Conservation (phyloP, 2,797 vertebrate genomes). For the Alectoris magna region DNA sequence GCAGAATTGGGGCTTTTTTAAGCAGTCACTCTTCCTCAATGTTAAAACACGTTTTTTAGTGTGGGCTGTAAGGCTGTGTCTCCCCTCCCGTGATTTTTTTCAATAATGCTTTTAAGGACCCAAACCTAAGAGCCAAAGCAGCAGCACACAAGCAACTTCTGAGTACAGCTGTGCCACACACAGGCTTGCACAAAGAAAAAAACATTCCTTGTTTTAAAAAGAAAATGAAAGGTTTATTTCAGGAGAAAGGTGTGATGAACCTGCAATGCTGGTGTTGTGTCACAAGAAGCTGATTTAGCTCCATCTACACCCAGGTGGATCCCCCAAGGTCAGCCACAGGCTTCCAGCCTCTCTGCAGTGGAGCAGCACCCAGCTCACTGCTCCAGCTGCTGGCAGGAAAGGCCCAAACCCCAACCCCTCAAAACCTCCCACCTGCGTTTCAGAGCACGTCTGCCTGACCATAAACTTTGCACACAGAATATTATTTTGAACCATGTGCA, state of each 20-base stretch:
- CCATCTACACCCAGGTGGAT: not conserved
- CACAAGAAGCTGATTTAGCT: not conserved
- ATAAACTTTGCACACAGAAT: not conserved
- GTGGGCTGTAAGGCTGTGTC: not conserved
- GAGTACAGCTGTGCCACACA: not conserved
- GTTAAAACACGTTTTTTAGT: not conserved
- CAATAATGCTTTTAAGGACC: not conserved
- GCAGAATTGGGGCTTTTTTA: constrained; percentile 1
- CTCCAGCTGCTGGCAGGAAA: not conserved
- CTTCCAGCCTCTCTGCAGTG: not conserved
- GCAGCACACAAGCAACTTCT: not conserved
- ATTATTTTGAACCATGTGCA: not conserved
- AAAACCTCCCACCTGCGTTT: not conserved
- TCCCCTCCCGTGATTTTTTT: not conserved
- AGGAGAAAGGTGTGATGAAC: not conserved
- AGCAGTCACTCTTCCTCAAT: constrained; percentile 22
- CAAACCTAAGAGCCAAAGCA: not conserved
- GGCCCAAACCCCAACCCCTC: not conserved
- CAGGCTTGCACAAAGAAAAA: not conserved
- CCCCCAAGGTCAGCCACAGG: not conserved
- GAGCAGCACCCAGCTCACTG: not conserved
- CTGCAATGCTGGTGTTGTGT: accelerated
- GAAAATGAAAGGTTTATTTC: not conserved
- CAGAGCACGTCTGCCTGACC: not conserved
- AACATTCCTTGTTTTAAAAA: not conserved